Percentiles rank a stretch among this genome's conserved stretches.
Conservation (phyloP, 1,140 invertebrate genomes). For the Hycleus phaleratus region DNA sequence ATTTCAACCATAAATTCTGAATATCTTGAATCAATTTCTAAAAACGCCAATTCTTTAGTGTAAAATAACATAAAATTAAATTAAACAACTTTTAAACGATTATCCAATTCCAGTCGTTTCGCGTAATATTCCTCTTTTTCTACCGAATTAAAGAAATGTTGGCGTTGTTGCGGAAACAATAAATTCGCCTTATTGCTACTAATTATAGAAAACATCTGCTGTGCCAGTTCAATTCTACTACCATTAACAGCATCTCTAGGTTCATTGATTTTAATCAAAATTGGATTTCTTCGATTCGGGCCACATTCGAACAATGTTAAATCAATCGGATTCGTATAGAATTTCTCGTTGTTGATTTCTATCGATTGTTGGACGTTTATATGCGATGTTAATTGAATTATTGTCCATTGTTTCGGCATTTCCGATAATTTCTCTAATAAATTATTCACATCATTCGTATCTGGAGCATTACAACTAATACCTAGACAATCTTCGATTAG, state of each 20-base stretch:
- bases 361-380: constrained; percentile 19
- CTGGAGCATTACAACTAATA: too few species aligned
- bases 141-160: constrained; percentile 13
- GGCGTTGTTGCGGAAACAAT: neutral
- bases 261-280: constrained; percentile 20
- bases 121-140: constrained; percentile 18
- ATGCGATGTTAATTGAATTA: constrained; percentile 28
- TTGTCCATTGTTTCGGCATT: constrained; percentile 31
- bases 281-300: constrained; percentile 19
- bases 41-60: constrained; percentile 6
- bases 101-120: constrained; percentile 10
- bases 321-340: constrained; percentile 22
- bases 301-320: constrained; percentile 31
- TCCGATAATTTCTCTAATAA: constrained; percentile 23
- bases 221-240: constrained; percentile 4
- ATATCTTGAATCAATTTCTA: constrained; percentile 29
- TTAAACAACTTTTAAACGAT: constrained; percentile 19
- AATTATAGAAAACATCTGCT: constrained; percentile 16
- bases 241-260: constrained; percentile 18
- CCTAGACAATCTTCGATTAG: too few species aligned
- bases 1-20: constrained; percentile 29
- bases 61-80: neutral
- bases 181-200: constrained; percentile 18
- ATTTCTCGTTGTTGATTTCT: constrained; percentile 15
- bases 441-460: constrained; percentile 6